Conservation (phyloP, 2,113 vertebrate species). For the Seriola dumerili region DNA sequence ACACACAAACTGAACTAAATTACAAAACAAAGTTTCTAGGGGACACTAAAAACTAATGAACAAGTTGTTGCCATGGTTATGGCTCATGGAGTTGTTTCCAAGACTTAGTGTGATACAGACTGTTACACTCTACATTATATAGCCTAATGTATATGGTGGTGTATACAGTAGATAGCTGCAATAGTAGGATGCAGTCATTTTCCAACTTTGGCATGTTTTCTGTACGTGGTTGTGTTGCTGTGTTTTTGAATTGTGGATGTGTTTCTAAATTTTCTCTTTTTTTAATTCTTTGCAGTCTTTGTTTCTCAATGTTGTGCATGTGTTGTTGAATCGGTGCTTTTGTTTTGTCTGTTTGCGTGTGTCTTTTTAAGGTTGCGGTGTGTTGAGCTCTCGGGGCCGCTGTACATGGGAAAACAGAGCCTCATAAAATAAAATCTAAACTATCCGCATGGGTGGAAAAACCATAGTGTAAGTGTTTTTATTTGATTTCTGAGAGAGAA, state of each 20-base stretch:
- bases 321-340: background rate
- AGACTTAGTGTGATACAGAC: too few relatives aligned
- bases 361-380: background rate
- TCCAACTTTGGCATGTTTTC: background rate
- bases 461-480: background rate
- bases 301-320: background rate
- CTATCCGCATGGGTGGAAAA: background rate
- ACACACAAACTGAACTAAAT: too few relatives aligned
- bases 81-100: background rate
- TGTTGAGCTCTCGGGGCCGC: background rate
- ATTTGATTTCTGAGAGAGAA: constrained; percentile 6
- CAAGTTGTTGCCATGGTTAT: background rate
- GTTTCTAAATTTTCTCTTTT: background rate
- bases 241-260: background rate
- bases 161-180: too few relatives aligned
- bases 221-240: background rate
- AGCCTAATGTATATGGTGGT: too few relatives aligned
- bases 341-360: background rate
- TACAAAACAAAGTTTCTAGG: background rate
- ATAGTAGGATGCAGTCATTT: too few relatives aligned
- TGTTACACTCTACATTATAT: too few relatives aligned
- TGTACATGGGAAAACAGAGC: background rate
- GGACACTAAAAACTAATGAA: too few relatives aligned
- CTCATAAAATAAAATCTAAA: constrained; percentile 3
- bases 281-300: background rate